Evolutionary conservation across 2,797 vertebrate genomes (phyloP), one percentile per base, ranked within the genome.

Genomic region (Aphelocoma californica): DNA sequence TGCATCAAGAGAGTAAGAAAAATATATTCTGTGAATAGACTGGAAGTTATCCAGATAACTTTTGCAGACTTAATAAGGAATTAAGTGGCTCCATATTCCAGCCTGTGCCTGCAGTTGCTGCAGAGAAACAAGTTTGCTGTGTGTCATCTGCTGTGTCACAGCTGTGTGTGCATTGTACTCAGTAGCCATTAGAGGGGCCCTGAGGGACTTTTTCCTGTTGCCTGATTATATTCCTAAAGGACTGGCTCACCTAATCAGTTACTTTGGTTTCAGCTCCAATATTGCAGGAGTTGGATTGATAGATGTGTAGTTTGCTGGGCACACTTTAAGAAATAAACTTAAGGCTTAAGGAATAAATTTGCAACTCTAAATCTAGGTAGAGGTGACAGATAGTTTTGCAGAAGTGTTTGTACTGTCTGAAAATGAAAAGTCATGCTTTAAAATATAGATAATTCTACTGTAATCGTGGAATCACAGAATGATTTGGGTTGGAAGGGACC

Each of bases 1-100:
- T 74, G 73, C 97, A 72, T 34, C 98, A 94, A 74, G 74, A 96
- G 71, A 95, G 98, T 99, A 94, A 97, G 98, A 92, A 89, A 96
- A 98, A 91, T 4, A 10, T 0, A 5, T 67, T 92, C 51, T 67
- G 31, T 56, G 56, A 56, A 24, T 48, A 65, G n/a, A 10, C 20
- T 78, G 56, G 64, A 56, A 56, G 47, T 65, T 58, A 16, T 15
- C 53, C 50, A 25, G 28, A 15, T 20, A 32, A 42, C 54, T 73
- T 93, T 69, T 31, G 29, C 42, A 62, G 45, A 6, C 18, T 83
- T n/a, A 29, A 36, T 38, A 38, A 40, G 58, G 86, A 87, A 51
- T 83, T 47, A 36, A 42, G 40, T 71, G 58, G 53, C 15, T 80
- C 6, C 3, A 1, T 51, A 8, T 71, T 54, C 45, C 65, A 70